Percentiles rank a stretch among this genome's conserved stretches.
phyloP scores from a whole-genome alignment of 2,797 vertebrate species.

The Euthynnus affinis region DNA sequence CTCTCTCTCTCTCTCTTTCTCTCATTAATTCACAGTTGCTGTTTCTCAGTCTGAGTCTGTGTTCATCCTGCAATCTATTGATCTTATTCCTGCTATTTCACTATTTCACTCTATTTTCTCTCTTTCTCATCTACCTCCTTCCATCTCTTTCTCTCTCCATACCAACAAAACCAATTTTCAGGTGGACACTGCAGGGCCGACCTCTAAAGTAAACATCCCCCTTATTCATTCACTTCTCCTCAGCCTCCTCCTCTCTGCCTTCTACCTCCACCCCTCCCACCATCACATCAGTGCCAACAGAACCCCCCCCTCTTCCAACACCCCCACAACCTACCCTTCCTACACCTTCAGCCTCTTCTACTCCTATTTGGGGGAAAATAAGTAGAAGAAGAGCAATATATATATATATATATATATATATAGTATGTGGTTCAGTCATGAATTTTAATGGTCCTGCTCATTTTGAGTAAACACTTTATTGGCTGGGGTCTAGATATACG shows the following conservation, averaged over 20 bases:
- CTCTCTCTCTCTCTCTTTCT: neutral
- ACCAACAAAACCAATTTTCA: constrained; percentile 84
- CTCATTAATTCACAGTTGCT: constrained; percentile 45
- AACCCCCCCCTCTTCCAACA: constrained; percentile 30
- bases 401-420: constrained; percentile 26
- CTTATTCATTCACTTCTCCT: constrained; percentile 60
- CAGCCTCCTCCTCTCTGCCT: constrained; percentile 37
- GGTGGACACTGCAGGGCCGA: constrained; percentile 81
- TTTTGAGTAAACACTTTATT: constrained; percentile 72
- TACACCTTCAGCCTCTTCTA: constrained; percentile 58
- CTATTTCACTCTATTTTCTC: constrained; percentile 19
- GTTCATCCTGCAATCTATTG: constrained; percentile 49
- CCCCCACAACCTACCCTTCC: constrained; percentile 30
- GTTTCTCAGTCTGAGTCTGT: constrained; percentile 50
- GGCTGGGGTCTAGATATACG: constrained; percentile 69
- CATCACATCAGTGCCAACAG: constrained; percentile 72
- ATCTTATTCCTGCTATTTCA: constrained; percentile 47
- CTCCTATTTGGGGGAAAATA: constrained; percentile 42
- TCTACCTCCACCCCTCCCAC: constrained; percentile 35
- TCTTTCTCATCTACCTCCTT: constrained; percentile 22
- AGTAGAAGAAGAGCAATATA: constrained; percentile 60
- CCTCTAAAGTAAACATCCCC: constrained; percentile 83
- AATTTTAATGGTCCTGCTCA: constrained; percentile 82
- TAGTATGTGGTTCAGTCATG: constrained; percentile 73
- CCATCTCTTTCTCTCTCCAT: constrained; percentile 7